Percentiles rank a stretch among this genome's conserved stretches.
phyloP scores from a whole-genome alignment of 2,797 vertebrate genomes.

The Graptemys geographica region DNA sequence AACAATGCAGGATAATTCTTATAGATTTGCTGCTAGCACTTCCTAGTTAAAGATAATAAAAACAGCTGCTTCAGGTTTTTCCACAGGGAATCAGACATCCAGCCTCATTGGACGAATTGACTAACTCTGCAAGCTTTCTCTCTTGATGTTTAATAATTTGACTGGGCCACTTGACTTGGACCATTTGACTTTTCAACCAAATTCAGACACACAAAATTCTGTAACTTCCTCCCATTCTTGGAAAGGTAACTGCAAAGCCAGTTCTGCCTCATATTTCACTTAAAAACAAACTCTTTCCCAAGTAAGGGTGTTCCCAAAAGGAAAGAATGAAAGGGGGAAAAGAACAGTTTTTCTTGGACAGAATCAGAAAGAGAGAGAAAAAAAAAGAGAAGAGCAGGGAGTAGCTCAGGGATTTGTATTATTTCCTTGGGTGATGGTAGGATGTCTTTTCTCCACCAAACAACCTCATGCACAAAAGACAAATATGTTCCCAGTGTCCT shows the following conservation, averaged over 20 bases:
- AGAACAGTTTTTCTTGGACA: background rate
- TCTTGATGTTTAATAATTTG: conserved; percentile 65
- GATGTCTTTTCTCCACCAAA: background rate
- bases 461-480: background rate
- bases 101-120: background rate
- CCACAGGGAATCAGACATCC: conserved; percentile 6
- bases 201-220: conserved; percentile 46
- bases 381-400: background rate
- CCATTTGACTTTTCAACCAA: conserved; percentile 57
- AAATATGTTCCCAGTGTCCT: background rate
- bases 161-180: conserved; percentile 60
- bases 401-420: background rate
- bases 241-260: background rate
- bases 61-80: conserved; percentile 38
- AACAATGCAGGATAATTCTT: conserved; percentile 19
- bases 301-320: background rate
- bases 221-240: conserved; percentile 1
- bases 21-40: conserved; percentile 7
- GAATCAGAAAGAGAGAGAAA: accelerated
- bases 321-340: background rate
- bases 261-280: background rate
- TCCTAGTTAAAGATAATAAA: conserved; percentile 40
- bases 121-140: conserved; percentile 26
- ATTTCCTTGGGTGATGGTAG: background rate
- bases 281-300: background rate